These are phyloP conservation scores for Thera britannica DNA, from an alignment of 2,888 invertebrate species.

Conservation along the genomic window DNA sequence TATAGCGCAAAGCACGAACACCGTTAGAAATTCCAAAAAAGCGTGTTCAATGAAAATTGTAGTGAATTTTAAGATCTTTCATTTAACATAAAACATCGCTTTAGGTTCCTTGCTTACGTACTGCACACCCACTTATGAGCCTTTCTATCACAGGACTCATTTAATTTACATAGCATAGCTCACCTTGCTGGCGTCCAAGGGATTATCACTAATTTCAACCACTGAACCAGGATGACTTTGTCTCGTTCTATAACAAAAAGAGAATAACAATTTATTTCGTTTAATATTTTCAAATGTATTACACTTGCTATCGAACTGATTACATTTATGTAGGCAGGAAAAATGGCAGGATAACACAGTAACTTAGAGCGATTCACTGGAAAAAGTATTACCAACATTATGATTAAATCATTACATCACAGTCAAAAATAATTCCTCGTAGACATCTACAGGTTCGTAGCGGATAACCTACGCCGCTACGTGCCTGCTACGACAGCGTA, in stretches of 20 bases:
- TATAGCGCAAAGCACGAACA: too few relatives aligned
- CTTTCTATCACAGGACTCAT: too few relatives aligned
- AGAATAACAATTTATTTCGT: slow-evolving; percentile 5
- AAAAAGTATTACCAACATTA: too few relatives aligned
- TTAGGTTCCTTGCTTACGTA: too few relatives aligned
- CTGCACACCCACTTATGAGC: too few relatives aligned
- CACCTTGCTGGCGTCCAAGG: slow-evolving; percentile 98
- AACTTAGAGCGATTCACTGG: neutral
- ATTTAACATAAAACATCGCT: too few relatives aligned
- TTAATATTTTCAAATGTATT: neutral
- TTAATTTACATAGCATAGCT: slow-evolving; percentile 44
- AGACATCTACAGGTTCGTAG: neutral
- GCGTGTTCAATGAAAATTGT: too few relatives aligned
- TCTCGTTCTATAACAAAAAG: slow-evolving; percentile 89
- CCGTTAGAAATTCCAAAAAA: too few relatives aligned
- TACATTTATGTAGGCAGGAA: too few relatives aligned
- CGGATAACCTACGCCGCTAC: neutral
- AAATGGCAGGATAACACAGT: too few relatives aligned
- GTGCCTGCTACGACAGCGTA: neutral
- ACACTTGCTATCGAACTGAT: too few relatives aligned
- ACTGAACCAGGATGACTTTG: slow-evolving; percentile 98
- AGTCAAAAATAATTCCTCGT: neutral
- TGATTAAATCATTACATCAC: neutral
- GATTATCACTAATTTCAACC: slow-evolving; percentile 98
- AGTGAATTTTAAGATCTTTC: too few relatives aligned